phyloP scores from a whole-genome alignment of 2,888 invertebrate genomes.

The Thymelicus lineola region DNA sequence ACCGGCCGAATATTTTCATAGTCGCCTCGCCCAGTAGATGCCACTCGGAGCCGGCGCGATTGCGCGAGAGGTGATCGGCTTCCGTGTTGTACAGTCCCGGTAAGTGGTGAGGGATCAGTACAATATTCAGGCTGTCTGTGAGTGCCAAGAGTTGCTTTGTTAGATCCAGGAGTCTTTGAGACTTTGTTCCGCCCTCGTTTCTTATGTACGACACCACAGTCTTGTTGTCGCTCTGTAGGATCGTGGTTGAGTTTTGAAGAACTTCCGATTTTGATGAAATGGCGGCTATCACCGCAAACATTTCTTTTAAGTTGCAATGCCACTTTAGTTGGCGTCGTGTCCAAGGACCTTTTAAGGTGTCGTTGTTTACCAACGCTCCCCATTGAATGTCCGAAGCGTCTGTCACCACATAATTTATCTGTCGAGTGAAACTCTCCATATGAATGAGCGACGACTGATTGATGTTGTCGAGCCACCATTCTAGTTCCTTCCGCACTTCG shows the following conservation, averaged over 20 bases:
- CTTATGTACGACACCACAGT: constrained; percentile 46
- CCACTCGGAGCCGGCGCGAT: constrained; percentile 41
- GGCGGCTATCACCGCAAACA: constrained; percentile 41
- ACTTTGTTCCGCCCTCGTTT: constrained; percentile 47
- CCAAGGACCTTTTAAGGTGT: constrained; percentile 32
- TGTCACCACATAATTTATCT: constrained; percentile 28
- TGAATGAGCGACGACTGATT: not conserved
- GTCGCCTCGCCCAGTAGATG: constrained; percentile 40
- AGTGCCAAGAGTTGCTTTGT: constrained; percentile 39
- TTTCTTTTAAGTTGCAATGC: constrained; percentile 43
- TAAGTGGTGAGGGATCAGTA: constrained; percentile 40
- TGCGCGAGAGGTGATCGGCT: constrained; percentile 44
- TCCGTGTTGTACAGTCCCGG: constrained; percentile 45
- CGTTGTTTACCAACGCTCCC: constrained; percentile 36
- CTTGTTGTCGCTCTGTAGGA: constrained; percentile 46
- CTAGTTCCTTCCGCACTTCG: constrained; percentile 24
- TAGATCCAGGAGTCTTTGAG: constrained; percentile 34
- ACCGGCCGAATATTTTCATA: constrained; percentile 38
- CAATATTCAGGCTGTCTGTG: constrained; percentile 38
- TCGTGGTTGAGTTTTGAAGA: constrained; percentile 29
- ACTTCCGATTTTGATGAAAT: constrained; percentile 10
- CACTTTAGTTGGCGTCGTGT: constrained; percentile 24
- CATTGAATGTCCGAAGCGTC: constrained; percentile 33
- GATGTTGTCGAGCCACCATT: constrained; percentile 38
- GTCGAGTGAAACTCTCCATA: not conserved